A percentile compares a stretch with the other conserved stretches of the same genome.
Conservation (phyloP, 1,140 invertebrate species). For the Harpegnathos saltator region DNA sequence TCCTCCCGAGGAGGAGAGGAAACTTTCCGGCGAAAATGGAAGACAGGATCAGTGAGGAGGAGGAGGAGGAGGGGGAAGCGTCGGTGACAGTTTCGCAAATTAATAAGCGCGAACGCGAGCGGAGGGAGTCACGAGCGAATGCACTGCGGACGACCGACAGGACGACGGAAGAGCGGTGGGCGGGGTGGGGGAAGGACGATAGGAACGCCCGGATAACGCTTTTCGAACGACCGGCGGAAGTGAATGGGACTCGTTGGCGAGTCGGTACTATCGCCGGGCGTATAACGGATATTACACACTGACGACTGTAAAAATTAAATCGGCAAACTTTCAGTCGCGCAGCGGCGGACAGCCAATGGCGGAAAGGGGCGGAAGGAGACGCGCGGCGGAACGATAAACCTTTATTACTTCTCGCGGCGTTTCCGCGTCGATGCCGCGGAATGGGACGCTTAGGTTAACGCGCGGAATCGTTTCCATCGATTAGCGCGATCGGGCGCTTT, state of each 20-base stretch:
- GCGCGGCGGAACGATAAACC: slow-evolving; percentile 69
- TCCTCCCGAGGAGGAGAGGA: not conserved
- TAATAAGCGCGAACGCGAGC: not conserved
- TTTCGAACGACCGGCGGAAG: slow-evolving; percentile 62
- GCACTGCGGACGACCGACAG: not conserved
- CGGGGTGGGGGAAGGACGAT: not conserved
- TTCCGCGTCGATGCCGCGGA: slow-evolving; percentile 42
- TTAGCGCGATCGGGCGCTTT: slow-evolving; percentile 27
- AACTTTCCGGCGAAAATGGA: not conserved
- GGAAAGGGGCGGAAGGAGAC: slow-evolving; percentile 53
- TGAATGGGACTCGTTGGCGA: slow-evolving; percentile 62
- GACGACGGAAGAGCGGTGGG: no score
- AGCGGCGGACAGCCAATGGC: slow-evolving; percentile 54
- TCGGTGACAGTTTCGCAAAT: not conserved
- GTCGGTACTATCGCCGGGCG: slow-evolving; percentile 35
- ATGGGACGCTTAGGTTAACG: slow-evolving; percentile 38
- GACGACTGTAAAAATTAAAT: slow-evolving; percentile 75
- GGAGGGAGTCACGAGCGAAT: not conserved
- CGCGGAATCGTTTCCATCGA: slow-evolving; percentile 45
- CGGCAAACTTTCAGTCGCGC: slow-evolving; percentile 67
- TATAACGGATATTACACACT: slow-evolving; percentile 71
- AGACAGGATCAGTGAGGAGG: not conserved
- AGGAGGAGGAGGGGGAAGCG: not conserved
- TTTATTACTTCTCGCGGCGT: slow-evolving; percentile 70
- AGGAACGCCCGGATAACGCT: slow-evolving; percentile 59